Percentiles rank a stretch among this genome's conserved stretches.
Conservation (phyloP, 2,113 vertebrate genomes). For the Camelus bactrianus region DNA sequence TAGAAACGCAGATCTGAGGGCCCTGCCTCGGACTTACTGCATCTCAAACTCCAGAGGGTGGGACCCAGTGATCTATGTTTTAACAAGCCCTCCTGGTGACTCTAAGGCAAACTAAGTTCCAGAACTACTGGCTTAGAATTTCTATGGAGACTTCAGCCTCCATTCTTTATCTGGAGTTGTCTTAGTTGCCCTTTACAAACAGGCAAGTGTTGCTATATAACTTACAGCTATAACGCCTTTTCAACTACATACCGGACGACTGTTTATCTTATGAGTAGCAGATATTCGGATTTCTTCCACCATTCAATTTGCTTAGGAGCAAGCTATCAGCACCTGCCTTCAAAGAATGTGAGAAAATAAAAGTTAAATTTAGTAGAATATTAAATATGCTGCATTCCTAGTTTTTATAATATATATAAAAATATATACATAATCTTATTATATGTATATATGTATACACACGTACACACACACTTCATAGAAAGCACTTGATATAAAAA, state of each 20-base stretch:
- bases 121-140: neutral
- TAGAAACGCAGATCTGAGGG: neutral
- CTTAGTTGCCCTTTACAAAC: conserved; percentile 7
- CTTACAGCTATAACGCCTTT: neutral
- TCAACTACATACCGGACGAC: neutral
- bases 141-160: neutral
- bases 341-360: conserved; percentile 33
- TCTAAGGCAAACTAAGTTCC: neutral
- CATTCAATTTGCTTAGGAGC: neutral
- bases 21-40: neutral
- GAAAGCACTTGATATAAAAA: conserved; percentile 8
- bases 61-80: neutral
- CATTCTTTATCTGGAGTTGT: neutral
- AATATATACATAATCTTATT: neutral
- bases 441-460: neutral
- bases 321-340: neutral
- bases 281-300: conserved; percentile 25
- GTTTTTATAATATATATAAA: neutral
- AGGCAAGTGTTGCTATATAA: neutral
- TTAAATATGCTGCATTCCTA: neutral
- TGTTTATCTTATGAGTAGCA: neutral
- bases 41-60: neutral
- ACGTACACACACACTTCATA: neutral
- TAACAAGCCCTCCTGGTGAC: neutral
- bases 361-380: conserved; percentile 48